Evolutionary conservation across 2,797 vertebrate genomes (phyloP).

Genomic region (Acanthurus tractus): DNA sequence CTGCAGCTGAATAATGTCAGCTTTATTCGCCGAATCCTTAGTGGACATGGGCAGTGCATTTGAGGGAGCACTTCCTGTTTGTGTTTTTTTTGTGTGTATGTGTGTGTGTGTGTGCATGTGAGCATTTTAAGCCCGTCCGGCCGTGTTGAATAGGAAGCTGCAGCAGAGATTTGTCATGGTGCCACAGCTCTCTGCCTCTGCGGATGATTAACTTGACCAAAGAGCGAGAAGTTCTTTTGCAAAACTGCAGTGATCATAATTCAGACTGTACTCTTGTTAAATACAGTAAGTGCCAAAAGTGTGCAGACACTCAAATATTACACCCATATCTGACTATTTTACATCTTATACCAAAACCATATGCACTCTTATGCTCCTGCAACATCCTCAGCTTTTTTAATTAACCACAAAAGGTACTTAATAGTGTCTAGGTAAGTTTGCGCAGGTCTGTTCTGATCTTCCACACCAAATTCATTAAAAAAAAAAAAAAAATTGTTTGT

Average conservation of each 20-base stretch:
- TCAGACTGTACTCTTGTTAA: neutral
- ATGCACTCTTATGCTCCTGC: neutral
- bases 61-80: slow-evolving; percentile 11
- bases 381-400: neutral
- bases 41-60: slow-evolving; percentile 41
- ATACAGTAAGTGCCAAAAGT: neutral
- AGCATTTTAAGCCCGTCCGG: slow-evolving; percentile 8
- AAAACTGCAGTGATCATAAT: neutral
- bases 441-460: neutral
- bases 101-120: neutral
- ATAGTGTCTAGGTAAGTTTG: neutral
- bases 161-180: slow-evolving; percentile 15
- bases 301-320: neutral
- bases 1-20: slow-evolving; percentile 47
- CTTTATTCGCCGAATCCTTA: slow-evolving; percentile 41
- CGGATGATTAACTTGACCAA: slow-evolving; percentile 1
- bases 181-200: neutral
- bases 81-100: neutral
- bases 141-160: slow-evolving; percentile 11
- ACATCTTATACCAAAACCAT: neutral
- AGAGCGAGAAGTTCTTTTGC: neutral
- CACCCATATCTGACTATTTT: neutral
- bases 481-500: neutral
- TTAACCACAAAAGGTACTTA: neutral
- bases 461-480: neutral